These are phyloP conservation scores for Coleophora deauratella DNA, from an alignment of 2,888 invertebrate species.

Conservation along the genomic window DNA sequence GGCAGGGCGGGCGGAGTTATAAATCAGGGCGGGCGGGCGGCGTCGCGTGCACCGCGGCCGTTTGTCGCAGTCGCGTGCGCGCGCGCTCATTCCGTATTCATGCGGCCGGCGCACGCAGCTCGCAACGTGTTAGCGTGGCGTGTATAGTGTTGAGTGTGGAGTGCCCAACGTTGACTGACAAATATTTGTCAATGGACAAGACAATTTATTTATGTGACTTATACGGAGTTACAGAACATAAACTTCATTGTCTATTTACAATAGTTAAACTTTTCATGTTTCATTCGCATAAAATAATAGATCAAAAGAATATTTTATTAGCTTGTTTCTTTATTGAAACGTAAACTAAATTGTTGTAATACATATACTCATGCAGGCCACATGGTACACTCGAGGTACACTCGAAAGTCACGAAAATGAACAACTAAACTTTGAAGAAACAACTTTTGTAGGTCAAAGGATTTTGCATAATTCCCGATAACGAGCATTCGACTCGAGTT, in stretches of 20 bases:
- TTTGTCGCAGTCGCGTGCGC: conserved; percentile 65
- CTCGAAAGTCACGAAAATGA: conserved; percentile 7
- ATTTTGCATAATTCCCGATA: conserved; percentile 67
- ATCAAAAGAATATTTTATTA: no score
- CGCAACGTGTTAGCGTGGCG: conserved; percentile 8
- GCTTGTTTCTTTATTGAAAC: no score
- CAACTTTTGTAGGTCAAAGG: conserved; percentile 58
- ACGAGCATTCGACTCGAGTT: conserved; percentile 65
- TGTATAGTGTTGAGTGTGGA: no score
- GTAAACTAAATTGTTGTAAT: no score
- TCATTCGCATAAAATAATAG: no score
- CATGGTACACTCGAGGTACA: not conserved
- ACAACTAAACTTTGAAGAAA: conserved; percentile 37
- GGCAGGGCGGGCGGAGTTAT: conserved; percentile 44
- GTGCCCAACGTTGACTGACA: no score
- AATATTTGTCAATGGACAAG: no score
- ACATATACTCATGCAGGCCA: no score
- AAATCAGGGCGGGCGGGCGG: conserved; percentile 47
- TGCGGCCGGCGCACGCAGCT: conserved; percentile 53
- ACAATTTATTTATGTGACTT: no score
- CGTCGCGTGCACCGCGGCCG: conserved; percentile 47
- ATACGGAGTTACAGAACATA: no score
- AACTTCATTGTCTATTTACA: no score
- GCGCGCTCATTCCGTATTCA: conserved; percentile 71
- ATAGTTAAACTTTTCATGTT: no score